Base-by-base conservation (phyloP, 2,113 vertebrate genomes). In the Varanus komodoensis region DNA sequence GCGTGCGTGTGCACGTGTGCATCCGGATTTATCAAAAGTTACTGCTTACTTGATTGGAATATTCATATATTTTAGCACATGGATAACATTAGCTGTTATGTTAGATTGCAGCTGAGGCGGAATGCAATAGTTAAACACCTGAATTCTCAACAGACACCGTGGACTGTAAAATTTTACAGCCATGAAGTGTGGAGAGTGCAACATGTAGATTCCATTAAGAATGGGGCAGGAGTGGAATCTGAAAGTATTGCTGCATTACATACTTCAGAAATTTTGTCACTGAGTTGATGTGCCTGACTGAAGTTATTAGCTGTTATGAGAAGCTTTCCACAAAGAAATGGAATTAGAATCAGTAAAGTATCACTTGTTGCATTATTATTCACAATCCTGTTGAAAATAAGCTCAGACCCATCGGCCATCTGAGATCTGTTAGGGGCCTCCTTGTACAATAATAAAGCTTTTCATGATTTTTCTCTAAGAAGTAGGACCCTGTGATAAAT, bases 141-240 rank as follows among this genome's bases (percentile, higher is more conserved):
- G 95, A 97, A 97, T 94, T 95, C 97, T 96, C 96, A 93, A 93
- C 93, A 95, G 93, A 97, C 96, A 92, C 93, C 95, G 93, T 92
- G 95, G 94, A 91, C 67, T 88, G 85, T 97, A 95, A 97, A 96
- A 34, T 96, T 97, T 97, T 97, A 97, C 4, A 90, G 61, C 89
- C 84, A 25, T 87, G 71, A 94, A 87, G 92, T 85, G 92, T 95
- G 89, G 92, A 95, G 94, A 96, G 92, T 95, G 94, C 87, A 95
- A 96, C 94, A 96, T 90, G 61, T 90, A 96, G 86, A 88, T 93
- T 95, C 61, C 71, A 89, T 95, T 96, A 93, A 96, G 77, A 93
- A 93, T 90, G 48, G 50, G 77, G 50, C 27, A 44, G 12, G 21
- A 4, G 15, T 29, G 14, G 44, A 79, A 89, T 91, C 86, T 87